Evolutionary conservation across 2,888 invertebrate genomes (phyloP), one percentile per base, ranked within the genome.

Genomic region (Rhingia rostrata): DNA sequence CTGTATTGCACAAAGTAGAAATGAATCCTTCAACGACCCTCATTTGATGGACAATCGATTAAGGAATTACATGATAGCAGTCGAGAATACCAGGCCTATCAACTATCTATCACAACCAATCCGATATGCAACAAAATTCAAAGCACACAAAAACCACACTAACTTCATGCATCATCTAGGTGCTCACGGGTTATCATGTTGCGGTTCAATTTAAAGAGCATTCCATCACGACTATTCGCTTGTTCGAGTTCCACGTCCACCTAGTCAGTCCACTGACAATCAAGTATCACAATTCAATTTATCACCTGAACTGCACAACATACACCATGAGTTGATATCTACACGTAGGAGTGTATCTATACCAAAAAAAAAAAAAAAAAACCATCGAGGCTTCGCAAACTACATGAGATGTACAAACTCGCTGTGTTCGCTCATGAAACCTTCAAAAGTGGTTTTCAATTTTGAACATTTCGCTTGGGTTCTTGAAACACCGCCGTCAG

Each of bases 271-370:
- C 43, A 33, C 41, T 22, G 45, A 56, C 54, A 67, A 30, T 43
- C 22, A n/a, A 35, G 7, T 43, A 45, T 45, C 12, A 32, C 45
- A 74, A 74, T 64, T 12, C n/a, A 49, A 74, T 58, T 39, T 47
- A 74, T 74, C 41, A 43, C 74, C 30, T 9, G 35, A 49, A 22
- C 51, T 53, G 33, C 39, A 45, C 30, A 14, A 6, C 47, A 0
- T 33, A 14, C 43, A 43, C 39, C 45, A 9, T 3, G 7, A n/a
- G n/a, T n/a, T n/a, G n/a, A n/a, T 30, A 22, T 12, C 47, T 12
- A 14, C 37, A 7, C 12, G 9, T 22, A 6, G 37, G 9, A 39
- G 10, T 30, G 22, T 49, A 49, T 14, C 47, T 22, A 7, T 4
- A 10, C 12, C 49, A 47, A 22, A 22, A 22, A 12, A 6, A 22